Evolutionary conservation across 2,888 invertebrate genomes (phyloP), one percentile per base, ranked within the genome.

Genomic region (Balanococcus diminutus): DNA sequence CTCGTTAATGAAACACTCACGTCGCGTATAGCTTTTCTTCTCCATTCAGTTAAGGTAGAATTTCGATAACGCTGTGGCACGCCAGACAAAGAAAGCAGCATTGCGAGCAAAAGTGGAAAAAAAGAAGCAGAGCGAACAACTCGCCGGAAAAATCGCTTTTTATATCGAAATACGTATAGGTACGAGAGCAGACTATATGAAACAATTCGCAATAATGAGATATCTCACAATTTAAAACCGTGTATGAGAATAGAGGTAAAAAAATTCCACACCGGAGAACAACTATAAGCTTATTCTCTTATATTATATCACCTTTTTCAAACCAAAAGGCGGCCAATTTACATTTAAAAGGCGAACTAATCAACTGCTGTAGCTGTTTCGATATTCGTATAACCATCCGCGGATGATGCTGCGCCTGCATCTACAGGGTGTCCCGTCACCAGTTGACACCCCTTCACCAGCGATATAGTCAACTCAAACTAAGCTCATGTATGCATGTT

Each of bases 341-440:
- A 67, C 61, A 67, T 67, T 67, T 67, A 67, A 67, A 67, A 67
- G 61, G 61, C 61, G 61, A 67, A 67, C 61, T 67, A 67, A 67
- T 67, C 61, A 67, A 67, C 61, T 25, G 56, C 56, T 56, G 61
- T 28, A 8, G 56, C 56, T 56, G 61, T 28, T 67, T 28, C 28
- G 61, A 28, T 67, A 67, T 28, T 67, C 61, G 61, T 6, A 36
- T 36, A n/a, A 19, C n/a, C 51, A n/a, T 19, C n/a, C 51, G 1
- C 51, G 6, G n/a, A n/a, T n/a, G 1, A 3, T n/a, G 0, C 6
- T 2, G 51, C 51, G 19, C 51, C 51, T 2, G n/a, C 51, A 19
- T 42, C 14, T n/a, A n/a, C n/a, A n/a, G n/a, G n/a, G n/a, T n/a
- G n/a, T n/a, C n/a, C n/a, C n/a, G n/a, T n/a, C n/a, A n/a, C n/a